Evolutionary conservation across 1,140 invertebrate species (phyloP), one percentile per base, ranked within the genome.

Genomic region (Kradibia gibbosae): DNA sequence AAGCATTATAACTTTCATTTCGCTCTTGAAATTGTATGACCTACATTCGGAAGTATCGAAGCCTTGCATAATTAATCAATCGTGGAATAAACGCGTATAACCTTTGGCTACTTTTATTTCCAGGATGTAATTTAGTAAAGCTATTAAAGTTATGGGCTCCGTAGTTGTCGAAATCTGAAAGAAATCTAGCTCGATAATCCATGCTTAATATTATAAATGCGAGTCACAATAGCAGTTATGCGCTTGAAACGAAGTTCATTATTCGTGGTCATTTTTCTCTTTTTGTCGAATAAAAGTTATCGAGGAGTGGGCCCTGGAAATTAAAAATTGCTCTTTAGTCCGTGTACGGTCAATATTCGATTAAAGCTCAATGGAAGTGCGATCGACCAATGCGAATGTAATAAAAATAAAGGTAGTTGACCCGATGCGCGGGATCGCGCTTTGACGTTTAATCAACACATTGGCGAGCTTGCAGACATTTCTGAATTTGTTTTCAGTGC

Each of bases 331-430:
- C 48, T 50, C 1, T 73, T 55, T 73, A 80, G 62, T 62, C 36
- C 28, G 65, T 34, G 31, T 22, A 4, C n/a, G 3, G 39, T 5
- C 53, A 36, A 34, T 11, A 34, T 57, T 78, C 65, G 78, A 80
- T 80, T 73, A 73, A 50, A 80, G 70, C 67, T 34, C 72, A 73
- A 80, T 71, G 72, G 31, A 73, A 8, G 25, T n/a, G 1, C 3
- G 20, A 28, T 31, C 36, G 39, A 3, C 1, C 39, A 28, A 22
- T 8, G 62, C 62, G 25, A 8, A 53, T 0, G 2, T 8, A 25
- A 62, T 60, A 25, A 57, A 34, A 73, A 62, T 25, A 62, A 73
- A 74, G 42, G n/a, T n/a, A 57, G 3, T 20, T 7, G n/a, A 22
- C 34, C 5, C 8, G 13, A 11, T n/a, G 36, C 28, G n/a, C 25